Evolutionary conservation across 2,113 vertebrate genomes (phyloP), one percentile per base, ranked within the genome.

Genomic region (Cichladusa arquata): DNA sequence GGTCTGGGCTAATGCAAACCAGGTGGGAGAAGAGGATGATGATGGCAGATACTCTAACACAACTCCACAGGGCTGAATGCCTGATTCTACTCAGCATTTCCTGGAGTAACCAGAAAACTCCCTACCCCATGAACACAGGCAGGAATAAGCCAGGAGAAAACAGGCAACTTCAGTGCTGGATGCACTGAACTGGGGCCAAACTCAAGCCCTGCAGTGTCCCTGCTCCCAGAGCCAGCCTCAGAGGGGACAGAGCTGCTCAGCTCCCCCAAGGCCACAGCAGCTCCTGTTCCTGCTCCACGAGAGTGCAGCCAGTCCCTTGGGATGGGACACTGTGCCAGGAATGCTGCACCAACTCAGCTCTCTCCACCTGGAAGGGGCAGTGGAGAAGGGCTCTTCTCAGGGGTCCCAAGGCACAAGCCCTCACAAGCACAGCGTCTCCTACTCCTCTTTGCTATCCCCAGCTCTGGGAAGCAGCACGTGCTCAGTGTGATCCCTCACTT

Each of bases 401-500:
- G 57, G 42, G 25, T 48, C 53, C 62, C 87, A 73, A 88, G 88
- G 57, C 64, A 85, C 82, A 51, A 2, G 1, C 48, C 81, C 81
- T 82, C 90, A 47, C 44, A 67, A 82, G 62, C 86, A 78, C 80
- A 92, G 73, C 6, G 0, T 61, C 65, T 77, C 87, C 87, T 77
- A 16, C 85, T 69, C 66, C 79, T 87, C 81, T 67, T 36, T 6
- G 50, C 91, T 90, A 76, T 71, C 81, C 65, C 84, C 90, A 92
- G 92, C 92, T 91, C 93, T 74, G 87, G 90, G 40, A 77, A 93
- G 90, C 94, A 93, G 94, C 96, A 90, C 3, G 14, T 62, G 31
- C 76, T 88, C 87, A 90, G 73, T 20, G 81, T 10, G 4, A 33
- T 65, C 81, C 2, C 78, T 76, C 76, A 8, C 38, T 13, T 2